Percentiles rank a stretch among this genome's conserved stretches.
phyloP scores from a whole-genome alignment of 2,797 vertebrate genomes.

The Myotis planiceps region DNA sequence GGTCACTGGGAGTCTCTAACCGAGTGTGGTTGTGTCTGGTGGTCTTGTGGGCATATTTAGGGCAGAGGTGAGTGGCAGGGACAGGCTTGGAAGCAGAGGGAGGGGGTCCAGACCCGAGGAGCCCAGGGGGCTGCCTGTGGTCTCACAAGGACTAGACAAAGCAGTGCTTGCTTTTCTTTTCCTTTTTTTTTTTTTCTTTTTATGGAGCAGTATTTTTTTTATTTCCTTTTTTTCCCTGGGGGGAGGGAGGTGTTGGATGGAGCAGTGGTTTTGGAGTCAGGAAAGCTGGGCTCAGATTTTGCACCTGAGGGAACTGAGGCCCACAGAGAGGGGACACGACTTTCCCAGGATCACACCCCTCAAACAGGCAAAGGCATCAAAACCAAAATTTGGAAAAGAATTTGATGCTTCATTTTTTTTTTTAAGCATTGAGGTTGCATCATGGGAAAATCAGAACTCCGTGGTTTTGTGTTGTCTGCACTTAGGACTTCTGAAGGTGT shows the following conservation, averaged over 20 bases:
- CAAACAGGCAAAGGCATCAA: neutral
- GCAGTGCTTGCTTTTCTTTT: neutral
- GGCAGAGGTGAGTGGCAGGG: neutral
- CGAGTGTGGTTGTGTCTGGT: neutral
- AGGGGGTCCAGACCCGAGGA: neutral
- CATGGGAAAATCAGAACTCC: neutral
- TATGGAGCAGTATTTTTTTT: neutral
- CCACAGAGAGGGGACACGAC: neutral
- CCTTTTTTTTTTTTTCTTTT: neutral
- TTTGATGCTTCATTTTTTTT: neutral
- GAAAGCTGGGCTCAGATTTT: neutral
- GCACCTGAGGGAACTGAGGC: neutral
- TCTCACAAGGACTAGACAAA: neutral
- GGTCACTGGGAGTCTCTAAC: neutral
- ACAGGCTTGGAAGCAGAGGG: neutral
- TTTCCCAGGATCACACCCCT: neutral
- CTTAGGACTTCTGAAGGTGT: neutral
- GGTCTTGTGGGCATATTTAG: neutral
- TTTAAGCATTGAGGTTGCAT: neutral
- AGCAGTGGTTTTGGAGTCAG: neutral
- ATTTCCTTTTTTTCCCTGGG: neutral
- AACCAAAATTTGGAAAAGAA: neutral
- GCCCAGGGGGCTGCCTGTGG: neutral
- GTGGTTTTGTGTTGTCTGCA: neutral
- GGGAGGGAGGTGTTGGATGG: neutral